These are phyloP conservation scores for Mustela nigripes DNA, from an alignment of 2,113 vertebrate genomes.

Conservation along the genomic window DNA sequence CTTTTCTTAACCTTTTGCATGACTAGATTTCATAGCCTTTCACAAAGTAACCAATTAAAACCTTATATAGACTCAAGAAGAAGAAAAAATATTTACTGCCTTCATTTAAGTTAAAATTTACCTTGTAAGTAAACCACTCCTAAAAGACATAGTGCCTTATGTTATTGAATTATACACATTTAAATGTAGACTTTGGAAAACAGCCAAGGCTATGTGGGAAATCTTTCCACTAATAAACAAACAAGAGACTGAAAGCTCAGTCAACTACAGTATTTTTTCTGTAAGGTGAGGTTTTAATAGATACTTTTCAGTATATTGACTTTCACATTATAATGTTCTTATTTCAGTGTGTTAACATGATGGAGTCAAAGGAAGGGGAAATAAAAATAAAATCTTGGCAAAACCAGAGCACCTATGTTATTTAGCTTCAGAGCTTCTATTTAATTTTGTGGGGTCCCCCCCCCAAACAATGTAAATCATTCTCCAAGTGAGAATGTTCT, in stretches of 20 bases:
- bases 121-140: slow-evolving; percentile 44
- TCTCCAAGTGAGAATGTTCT: slow-evolving; percentile 44
- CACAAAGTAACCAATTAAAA: slow-evolving; percentile 71
- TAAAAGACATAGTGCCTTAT: slow-evolving; percentile 50
- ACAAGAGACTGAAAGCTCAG: slow-evolving; percentile 59
- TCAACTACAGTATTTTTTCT: slow-evolving; percentile 52
- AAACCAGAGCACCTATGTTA: slow-evolving; percentile 6
- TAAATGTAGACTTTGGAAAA: slow-evolving; percentile 64
- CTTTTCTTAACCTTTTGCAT: background rate
- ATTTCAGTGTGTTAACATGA: slow-evolving; percentile 71
- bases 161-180: slow-evolving; percentile 70
- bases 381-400: slow-evolving; percentile 46
- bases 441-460: slow-evolving; percentile 34
- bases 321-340: slow-evolving; percentile 70
- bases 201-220: slow-evolving; percentile 73
- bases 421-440: slow-evolving; percentile 65
- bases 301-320: slow-evolving; percentile 58
- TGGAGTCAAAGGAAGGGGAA: slow-evolving; percentile 50
- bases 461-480: slow-evolving; percentile 70
- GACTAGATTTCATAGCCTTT: slow-evolving; percentile 57
- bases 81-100: slow-evolving; percentile 5
- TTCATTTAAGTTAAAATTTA: slow-evolving; percentile 24
- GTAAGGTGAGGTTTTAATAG: slow-evolving; percentile 73
- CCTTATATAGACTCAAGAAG: background rate
- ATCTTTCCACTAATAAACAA: slow-evolving; percentile 75